These are phyloP conservation scores for Agapornis canus DNA, from an alignment of 2,797 vertebrate species.

Conservation along the genomic window DNA sequence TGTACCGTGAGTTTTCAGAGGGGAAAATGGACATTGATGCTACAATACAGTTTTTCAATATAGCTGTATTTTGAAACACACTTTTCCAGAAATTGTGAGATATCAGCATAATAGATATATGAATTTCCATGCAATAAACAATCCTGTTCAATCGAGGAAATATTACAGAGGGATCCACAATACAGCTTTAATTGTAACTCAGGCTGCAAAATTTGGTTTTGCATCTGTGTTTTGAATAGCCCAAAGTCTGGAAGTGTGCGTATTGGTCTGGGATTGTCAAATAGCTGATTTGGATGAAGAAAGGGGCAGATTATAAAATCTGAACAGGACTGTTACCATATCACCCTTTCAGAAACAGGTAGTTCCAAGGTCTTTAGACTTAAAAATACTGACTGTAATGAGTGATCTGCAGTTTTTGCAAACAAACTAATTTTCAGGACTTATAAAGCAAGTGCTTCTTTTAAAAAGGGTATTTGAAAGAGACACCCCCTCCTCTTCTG, in stretches of 20 bases:
- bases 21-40: neutral
- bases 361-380: neutral
- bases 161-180: neutral
- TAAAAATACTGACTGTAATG: neutral
- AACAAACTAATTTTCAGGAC: slow-evolving; percentile 23
- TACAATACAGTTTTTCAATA: neutral
- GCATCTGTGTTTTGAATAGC: neutral
- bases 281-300: neutral
- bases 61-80: neutral
- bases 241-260: fast-evolving
- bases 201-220: neutral
- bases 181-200: neutral
- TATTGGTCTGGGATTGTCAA: neutral
- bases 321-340: neutral
- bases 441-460: neutral
- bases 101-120: neutral
- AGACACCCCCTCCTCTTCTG: neutral
- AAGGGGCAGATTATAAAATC: neutral
- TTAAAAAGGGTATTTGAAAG: neutral
- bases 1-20: neutral
- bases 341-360: neutral
- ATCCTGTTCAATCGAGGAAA: neutral
- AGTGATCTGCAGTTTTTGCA: slow-evolving; percentile 10
- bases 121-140: neutral
- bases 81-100: neutral